These are phyloP conservation scores for Myxocyprinus asiaticus DNA, from an alignment of 2,113 vertebrate genomes.

Conservation along the genomic window DNA sequence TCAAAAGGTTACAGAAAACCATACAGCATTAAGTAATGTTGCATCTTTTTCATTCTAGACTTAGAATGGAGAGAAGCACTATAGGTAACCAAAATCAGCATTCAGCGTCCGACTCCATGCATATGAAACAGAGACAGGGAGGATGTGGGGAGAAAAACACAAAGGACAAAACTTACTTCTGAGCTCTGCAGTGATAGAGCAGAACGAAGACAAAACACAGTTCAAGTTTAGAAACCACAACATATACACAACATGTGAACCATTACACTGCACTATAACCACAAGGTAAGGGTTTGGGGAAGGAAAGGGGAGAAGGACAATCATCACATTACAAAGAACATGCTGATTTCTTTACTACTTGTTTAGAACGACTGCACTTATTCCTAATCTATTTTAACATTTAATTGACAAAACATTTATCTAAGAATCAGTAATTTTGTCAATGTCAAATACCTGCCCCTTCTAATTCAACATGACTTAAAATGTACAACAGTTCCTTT, in stretches of 20 bases:
- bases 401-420: too few species aligned
- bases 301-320: conserved; percentile 61
- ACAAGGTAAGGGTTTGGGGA: conserved; percentile 51
- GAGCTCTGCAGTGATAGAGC: conserved; percentile 79
- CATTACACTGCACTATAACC: conserved; percentile 57
- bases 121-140: conserved; percentile 49
- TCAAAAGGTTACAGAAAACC: conserved; percentile 47
- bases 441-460: not conserved
- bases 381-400: conserved; percentile 86
- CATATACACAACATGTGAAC: conserved; percentile 46
- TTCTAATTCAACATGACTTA: conserved; percentile 9
- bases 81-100: conserved; percentile 57
- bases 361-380: conserved; percentile 71
- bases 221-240: conserved; percentile 70
- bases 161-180: conserved; percentile 81
- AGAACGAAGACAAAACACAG: conserved; percentile 76
- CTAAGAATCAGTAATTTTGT: too few species aligned
- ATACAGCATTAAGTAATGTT: conserved; percentile 43
- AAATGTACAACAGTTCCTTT: not conserved
- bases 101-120: conserved; percentile 69
- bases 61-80: conserved; percentile 60
- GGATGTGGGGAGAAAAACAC: conserved; percentile 50
- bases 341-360: conserved; percentile 6
- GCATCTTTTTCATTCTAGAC: conserved; percentile 59
- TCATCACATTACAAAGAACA: conserved; percentile 43